Percentiles rank a stretch among this genome's conserved stretches.
Conservation (phyloP, 2,113 vertebrate species). For the Gambusia affinis region DNA sequence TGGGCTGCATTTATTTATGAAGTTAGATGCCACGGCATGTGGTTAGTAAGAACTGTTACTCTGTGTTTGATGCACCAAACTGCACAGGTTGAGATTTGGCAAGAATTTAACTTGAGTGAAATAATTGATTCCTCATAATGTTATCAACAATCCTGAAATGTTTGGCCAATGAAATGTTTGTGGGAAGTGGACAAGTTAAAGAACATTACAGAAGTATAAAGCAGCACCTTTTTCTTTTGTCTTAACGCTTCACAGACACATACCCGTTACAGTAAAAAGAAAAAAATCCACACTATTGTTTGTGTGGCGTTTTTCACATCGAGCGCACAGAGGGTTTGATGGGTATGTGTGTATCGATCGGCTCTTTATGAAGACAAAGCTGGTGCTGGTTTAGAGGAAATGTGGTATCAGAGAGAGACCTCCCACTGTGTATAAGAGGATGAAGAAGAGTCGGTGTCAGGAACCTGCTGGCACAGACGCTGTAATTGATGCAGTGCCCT, state of each 20-base stretch:
- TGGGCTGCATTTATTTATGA: neutral
- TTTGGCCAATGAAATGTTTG: conserved; percentile 38
- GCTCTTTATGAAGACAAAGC: conserved; percentile 77
- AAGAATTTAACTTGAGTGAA: conserved; percentile 39
- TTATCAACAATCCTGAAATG: conserved; percentile 26
- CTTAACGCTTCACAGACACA: conserved; percentile 16
- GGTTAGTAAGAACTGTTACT: neutral
- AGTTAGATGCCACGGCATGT: conserved; percentile 2
- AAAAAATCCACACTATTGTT: conserved; percentile 24
- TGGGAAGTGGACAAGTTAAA: neutral
- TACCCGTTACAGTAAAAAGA: conserved; percentile 12
- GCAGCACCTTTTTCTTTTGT: conserved; percentile 8
- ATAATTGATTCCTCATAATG: conserved; percentile 29
- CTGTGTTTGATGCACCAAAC: neutral
- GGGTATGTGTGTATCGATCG: conserved; percentile 71
- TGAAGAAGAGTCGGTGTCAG: conserved; percentile 77
- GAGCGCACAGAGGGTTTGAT: conserved; percentile 31
- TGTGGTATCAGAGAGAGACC: conserved; percentile 57
- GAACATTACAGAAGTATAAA: neutral
- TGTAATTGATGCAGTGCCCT: conserved; percentile 80
- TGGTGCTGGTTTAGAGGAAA: conserved; percentile 58
- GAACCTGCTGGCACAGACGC: conserved; percentile 77
- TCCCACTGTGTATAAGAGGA: conserved; percentile 76
- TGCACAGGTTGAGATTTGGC: conserved; percentile 40
- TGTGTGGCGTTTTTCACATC: conserved; percentile 44